Base-by-base conservation (phyloP, 2,888 invertebrate genomes). In the Drosophila phalerata region DNA sequence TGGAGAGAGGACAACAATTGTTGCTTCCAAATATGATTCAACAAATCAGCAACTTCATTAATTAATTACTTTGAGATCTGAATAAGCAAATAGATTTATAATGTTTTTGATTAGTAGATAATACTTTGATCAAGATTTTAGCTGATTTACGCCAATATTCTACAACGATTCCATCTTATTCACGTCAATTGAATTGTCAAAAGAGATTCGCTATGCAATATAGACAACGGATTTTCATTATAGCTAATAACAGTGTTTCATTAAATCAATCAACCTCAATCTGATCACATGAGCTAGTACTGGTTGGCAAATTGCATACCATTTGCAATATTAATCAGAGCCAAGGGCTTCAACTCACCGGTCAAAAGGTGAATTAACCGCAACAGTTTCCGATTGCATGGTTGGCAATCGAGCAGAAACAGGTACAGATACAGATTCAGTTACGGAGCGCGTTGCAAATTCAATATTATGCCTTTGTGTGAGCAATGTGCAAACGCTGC, bases 281-380 rank as follows among this genome's bases (percentile, higher is more conserved):
- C 40, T 17, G 32, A 25, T 49, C 76, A 58, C 48, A 53, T 32
- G 30, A 28, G 10, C 19, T 32, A 15, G 55, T 19, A 17, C 37
- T 45, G 37, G 42, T 28, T 25, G 37, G 19, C 13, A 47, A 53
- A 55, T 60, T 61, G 62, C 56, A 61, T 34, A 49, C 52, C 68
- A 57, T 42, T 47, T 81, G 74, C 52, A 73, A 74, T 68, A 88
- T 85, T 85, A 79, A 88, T 83, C 83, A 83, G 69, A 76, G 58
- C 32, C 37, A 19, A 19, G 1, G 52, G 52, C 61, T 60, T 45
- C 13, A 42, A 22, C 22, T 56, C 52, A 11, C 22, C 30, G n/a
- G 61, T 69, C 87, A 71, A 84, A 79, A 62, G 76, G 66, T 71
- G 79, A 69, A 71, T 60, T 73, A 42, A 51, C 48, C 38, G n/a